Conservation (phyloP, 2,797 vertebrate species). For the Enoplosus armatus region DNA sequence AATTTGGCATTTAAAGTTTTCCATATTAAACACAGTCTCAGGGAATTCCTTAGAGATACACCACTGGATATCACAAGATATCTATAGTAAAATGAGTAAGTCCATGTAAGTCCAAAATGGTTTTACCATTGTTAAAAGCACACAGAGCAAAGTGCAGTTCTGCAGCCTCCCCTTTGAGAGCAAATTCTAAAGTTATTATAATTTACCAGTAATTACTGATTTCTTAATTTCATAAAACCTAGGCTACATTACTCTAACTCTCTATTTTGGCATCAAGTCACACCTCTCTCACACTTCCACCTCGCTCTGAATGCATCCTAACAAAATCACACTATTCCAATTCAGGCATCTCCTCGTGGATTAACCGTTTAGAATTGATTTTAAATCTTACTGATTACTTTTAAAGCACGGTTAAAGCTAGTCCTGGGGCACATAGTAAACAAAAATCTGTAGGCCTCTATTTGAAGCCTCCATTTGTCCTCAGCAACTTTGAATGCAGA, state of each 20-base stretch:
- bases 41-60: constrained; percentile 3
- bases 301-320: constrained; percentile 9
- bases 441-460: constrained; percentile 9
- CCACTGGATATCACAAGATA: not conserved
- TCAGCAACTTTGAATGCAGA: no score
- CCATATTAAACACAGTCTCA: not conserved
- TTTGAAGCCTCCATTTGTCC: constrained; percentile 11
- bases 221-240: constrained; percentile 14
- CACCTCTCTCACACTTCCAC: constrained; percentile 19
- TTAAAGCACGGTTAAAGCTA: constrained; percentile 35
- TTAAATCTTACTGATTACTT: constrained; percentile 29
- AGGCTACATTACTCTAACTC: not conserved
- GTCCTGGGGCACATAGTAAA: constrained; percentile 15
- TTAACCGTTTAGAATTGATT: constrained; percentile 45
- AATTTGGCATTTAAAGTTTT: not conserved
- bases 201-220: not conserved
- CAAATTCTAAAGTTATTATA: not conserved
- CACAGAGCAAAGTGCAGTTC: not conserved
- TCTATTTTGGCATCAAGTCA: constrained; percentile 32
- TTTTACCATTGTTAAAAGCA: not conserved
- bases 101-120: not conserved
- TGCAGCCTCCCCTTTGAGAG: not conserved
- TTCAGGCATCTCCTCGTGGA: constrained; percentile 29
- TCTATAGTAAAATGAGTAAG: not conserved
- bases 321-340: constrained; percentile 39